Conservation (phyloP, 2,797 vertebrate species). For the Sparus aurata region DNA sequence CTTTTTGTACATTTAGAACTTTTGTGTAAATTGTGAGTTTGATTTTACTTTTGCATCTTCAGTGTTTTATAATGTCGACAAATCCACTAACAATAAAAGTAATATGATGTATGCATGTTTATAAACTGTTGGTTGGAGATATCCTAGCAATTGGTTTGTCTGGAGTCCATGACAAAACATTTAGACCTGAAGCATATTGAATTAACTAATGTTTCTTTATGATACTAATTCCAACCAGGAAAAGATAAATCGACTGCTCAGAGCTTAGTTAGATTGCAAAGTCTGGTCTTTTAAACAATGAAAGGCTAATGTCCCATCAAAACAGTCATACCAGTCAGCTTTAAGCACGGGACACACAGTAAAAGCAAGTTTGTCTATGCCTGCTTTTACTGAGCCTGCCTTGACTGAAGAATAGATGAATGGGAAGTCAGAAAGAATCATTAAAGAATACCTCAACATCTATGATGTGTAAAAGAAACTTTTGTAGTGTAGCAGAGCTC, state of each 20-base stretch:
- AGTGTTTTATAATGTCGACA: neutral
- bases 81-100: neutral
- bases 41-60: neutral
- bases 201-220: neutral
- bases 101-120: neutral
- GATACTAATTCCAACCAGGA: neutral
- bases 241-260: neutral
- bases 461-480: neutral
- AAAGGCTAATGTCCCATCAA: neutral
- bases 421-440: neutral
- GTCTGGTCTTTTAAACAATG: neutral
- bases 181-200: neutral
- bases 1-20: too few species aligned
- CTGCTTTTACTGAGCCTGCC: neutral
- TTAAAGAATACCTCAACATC: neutral
- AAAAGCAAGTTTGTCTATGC: neutral
- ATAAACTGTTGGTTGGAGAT: slow-evolving; percentile 1
- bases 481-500: slow-evolving; percentile 4
- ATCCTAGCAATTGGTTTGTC: slow-evolving; percentile 9
- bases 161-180: neutral
- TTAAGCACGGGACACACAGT: neutral
- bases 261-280: neutral
- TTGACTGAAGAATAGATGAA: neutral
- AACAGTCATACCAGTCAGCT: neutral
- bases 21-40: neutral